Percentiles rank a stretch among this genome's conserved stretches.
Conservation (phyloP, 2,888 invertebrate genomes). For the Sphaerophoria taeniata region DNA sequence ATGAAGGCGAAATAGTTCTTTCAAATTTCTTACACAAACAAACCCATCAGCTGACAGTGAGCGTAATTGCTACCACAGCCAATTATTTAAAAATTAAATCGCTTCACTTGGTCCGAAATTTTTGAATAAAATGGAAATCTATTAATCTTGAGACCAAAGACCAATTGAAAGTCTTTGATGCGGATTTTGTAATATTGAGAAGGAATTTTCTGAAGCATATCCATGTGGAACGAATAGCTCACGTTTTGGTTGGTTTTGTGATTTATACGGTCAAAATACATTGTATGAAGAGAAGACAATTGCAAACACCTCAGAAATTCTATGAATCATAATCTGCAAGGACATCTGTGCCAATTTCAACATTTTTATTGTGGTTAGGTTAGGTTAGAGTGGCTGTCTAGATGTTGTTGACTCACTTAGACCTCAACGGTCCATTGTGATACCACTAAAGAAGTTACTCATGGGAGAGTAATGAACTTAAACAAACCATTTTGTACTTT, state of each 20-base stretch:
- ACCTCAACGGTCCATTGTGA: too few relatives aligned
- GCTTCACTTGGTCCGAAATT: constrained; percentile 49
- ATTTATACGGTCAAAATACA: not conserved
- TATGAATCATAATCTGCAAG: not conserved
- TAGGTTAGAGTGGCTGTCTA: too few relatives aligned
- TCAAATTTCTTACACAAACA: not conserved
- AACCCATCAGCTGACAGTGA: not conserved
- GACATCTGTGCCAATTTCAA: too few relatives aligned
- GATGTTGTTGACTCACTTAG: too few relatives aligned
- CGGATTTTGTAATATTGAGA: not conserved
- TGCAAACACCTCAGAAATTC: not conserved
- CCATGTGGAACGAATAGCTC: not conserved
- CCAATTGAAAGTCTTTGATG: constrained; percentile 11
- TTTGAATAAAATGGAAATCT: not conserved
- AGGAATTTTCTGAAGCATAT: constrained; percentile 14
- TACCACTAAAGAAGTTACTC: too few relatives aligned
- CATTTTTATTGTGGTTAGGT: too few relatives aligned
- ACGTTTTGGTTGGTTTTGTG: not conserved
- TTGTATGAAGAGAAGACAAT: not conserved
- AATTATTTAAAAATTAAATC: not conserved
- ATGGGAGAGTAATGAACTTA: too few relatives aligned
- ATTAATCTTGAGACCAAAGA: not conserved
- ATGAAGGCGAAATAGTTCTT: constrained; percentile 24
- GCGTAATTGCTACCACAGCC: not conserved
- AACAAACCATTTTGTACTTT: too few relatives aligned